Evolutionary conservation across 1,140 invertebrate genomes (phyloP), one percentile per base, ranked within the genome.

Genomic region (Campoletis sonorensis): DNA sequence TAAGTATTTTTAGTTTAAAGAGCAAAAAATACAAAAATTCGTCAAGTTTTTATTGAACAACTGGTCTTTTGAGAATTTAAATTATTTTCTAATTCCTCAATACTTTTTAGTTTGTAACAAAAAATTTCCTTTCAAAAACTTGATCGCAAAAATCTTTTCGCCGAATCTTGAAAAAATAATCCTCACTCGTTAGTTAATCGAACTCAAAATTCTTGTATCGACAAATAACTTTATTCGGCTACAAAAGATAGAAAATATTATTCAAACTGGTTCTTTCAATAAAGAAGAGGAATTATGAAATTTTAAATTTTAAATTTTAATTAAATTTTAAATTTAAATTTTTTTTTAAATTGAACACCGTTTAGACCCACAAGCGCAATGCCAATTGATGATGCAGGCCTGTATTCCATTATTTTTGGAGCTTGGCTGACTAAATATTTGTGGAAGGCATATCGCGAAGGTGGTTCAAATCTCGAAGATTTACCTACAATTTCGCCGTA

Each of bases 311-410:
- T n/a, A n/a, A n/a, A n/a, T n/a, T n/a, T n/a, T n/a, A n/a, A n/a
- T n/a, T n/a, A n/a, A n/a, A n/a, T n/a, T n/a, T n/a, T n/a, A n/a
- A n/a, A n/a, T n/a, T n/a, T n/a, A n/a, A n/a, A n/a, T n/a, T n/a
- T n/a, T n/a, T n/a, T n/a, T n/a, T n/a, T 61, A 10, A 1, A 15
- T 58, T 68, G 11, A 54, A 79, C 79, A 45, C 40, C 8, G 40
- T 82, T 27, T 33, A 87, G 87, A 0, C 30, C 81, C 0, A 83
- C 83, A 64, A 82, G 83, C 45, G 68, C 27, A 67, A 84, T 82
- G 79, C 81, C 87, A n/a, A 80, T 79, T 5, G 85, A 88, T 71
- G 84, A 27, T n/a, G 84, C 81, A 26, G 87, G 85, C n/a, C 81
- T 88, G 76, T 88, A 85, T 84, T 88, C 87, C 21, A 71, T 71